Conservation (phyloP, 2,113 vertebrate species). For the Promerops cafer region DNA sequence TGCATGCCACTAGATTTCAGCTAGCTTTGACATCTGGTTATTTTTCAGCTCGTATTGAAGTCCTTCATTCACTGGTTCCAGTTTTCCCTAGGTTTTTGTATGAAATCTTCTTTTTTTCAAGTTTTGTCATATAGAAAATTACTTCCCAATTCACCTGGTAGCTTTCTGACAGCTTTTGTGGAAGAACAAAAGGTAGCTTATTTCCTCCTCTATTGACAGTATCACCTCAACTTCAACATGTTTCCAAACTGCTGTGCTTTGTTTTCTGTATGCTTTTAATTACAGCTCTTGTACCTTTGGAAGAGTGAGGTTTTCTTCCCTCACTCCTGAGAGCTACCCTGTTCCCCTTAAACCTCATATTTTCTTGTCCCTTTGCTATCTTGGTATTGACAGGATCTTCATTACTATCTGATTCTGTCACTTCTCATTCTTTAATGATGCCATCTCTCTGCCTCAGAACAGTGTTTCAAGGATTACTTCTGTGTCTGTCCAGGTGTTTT, state of each 20-base stretch:
- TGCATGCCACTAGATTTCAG: background rate
- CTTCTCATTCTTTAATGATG: background rate
- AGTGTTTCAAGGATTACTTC: background rate
- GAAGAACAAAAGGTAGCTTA: background rate
- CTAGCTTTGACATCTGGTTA: background rate
- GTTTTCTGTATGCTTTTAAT: background rate
- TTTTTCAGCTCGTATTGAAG: background rate
- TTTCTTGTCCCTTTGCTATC: background rate
- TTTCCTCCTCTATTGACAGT: background rate
- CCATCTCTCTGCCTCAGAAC: background rate
- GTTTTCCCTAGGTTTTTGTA: background rate
- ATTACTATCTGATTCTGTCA: background rate
- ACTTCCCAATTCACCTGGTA: background rate
- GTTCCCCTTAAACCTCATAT: background rate
- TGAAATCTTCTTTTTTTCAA: background rate
- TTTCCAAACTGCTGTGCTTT: background rate
- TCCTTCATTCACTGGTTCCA: background rate
- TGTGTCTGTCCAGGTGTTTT: background rate
- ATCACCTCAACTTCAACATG: background rate
- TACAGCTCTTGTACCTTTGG: background rate
- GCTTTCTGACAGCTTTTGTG: background rate
- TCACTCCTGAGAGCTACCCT: background rate
- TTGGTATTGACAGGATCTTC: background rate
- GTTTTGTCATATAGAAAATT: background rate
- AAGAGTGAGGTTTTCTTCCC: background rate